Conservation (phyloP, 1,140 invertebrate genomes). For the Probaryconus sp. region DNA sequence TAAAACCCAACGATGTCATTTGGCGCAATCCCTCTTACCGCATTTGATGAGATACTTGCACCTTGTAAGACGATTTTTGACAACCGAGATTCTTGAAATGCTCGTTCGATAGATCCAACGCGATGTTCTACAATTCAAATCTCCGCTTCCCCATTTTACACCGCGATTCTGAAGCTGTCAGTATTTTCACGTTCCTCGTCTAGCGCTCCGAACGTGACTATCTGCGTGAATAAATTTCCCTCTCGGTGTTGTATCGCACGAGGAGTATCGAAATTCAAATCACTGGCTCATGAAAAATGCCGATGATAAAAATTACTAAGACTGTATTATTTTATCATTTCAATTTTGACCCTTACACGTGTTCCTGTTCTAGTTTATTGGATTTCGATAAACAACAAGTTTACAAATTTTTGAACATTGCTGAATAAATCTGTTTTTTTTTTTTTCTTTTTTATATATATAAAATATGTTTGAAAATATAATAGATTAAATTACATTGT, state of each 20-base stretch:
- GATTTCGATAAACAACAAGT: too few relatives aligned
- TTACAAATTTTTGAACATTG: too few relatives aligned
- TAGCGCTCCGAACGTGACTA: slow-evolving; percentile 49
- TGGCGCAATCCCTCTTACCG: slow-evolving; percentile 19
- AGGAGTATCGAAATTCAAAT: slow-evolving; percentile 51
- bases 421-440: too few relatives aligned
- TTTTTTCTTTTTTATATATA: too few relatives aligned
- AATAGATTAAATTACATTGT: too few relatives aligned
- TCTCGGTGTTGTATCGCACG: slow-evolving; percentile 44
- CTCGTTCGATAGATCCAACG: slow-evolving; percentile 35
- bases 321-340: slow-evolving; percentile 48
- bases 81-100: slow-evolving; percentile 32
- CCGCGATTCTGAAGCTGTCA: slow-evolving; percentile 40
- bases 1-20: slow-evolving; percentile 19
- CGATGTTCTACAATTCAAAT: slow-evolving; percentile 55
- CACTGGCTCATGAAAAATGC: slow-evolving; percentile 47
- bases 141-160: slow-evolving; percentile 41
- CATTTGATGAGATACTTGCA: slow-evolving; percentile 34
- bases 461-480: too few relatives aligned
- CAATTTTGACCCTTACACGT: too few relatives aligned
- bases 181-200: slow-evolving; percentile 41
- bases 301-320: slow-evolving; percentile 37
- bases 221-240: slow-evolving; percentile 48
- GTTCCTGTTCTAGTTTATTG: too few relatives aligned
- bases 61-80: slow-evolving; percentile 44